Percentiles rank a stretch among this genome's conserved stretches.
phyloP scores from a whole-genome alignment of 2,888 invertebrate species.

The Perizoma affinitatum region DNA sequence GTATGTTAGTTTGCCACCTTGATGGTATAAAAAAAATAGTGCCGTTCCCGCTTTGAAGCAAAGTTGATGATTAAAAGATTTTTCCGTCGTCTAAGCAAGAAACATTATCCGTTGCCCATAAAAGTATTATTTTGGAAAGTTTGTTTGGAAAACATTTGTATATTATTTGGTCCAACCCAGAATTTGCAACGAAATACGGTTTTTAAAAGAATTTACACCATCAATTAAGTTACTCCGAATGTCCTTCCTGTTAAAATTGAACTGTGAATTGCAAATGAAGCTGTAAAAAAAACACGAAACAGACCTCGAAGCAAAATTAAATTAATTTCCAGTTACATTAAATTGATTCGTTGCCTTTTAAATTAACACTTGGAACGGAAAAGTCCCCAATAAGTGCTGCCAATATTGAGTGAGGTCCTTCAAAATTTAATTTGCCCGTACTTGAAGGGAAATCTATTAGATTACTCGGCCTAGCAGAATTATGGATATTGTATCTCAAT shows the following conservation, averaged over 20 bases:
- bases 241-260: conserved; percentile 1
- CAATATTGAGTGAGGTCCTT: conserved; percentile 51
- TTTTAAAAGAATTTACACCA: too few species aligned
- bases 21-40: too few species aligned
- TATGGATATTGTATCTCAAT: conserved; percentile 32
- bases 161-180: too few species aligned
- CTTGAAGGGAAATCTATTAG: conserved; percentile 49
- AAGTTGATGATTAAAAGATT: too few species aligned
- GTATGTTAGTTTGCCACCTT: too few species aligned
- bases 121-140: too few species aligned
- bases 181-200: too few species aligned
- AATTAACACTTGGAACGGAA: conserved; percentile 45
- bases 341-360: conserved; percentile 44
- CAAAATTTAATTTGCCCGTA: conserved; percentile 59
- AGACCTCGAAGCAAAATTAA: conserved; percentile 14
- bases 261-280: conserved; percentile 18
- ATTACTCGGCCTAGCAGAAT: conserved; percentile 42
- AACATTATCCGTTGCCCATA: too few species aligned
- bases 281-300: conserved; percentile 19
- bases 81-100: too few species aligned
- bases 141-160: too few species aligned
- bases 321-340: conserved; percentile 42
- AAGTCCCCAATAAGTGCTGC: conserved; percentile 50
- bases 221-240: conserved; percentile 5
- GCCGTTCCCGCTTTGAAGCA: too few species aligned